A percentile compares a stretch with the other conserved stretches of the same genome.
These are phyloP conservation scores for Crocuta crocuta DNA, from an alignment of 2,113 vertebrate species.

Conservation along the genomic window DNA sequence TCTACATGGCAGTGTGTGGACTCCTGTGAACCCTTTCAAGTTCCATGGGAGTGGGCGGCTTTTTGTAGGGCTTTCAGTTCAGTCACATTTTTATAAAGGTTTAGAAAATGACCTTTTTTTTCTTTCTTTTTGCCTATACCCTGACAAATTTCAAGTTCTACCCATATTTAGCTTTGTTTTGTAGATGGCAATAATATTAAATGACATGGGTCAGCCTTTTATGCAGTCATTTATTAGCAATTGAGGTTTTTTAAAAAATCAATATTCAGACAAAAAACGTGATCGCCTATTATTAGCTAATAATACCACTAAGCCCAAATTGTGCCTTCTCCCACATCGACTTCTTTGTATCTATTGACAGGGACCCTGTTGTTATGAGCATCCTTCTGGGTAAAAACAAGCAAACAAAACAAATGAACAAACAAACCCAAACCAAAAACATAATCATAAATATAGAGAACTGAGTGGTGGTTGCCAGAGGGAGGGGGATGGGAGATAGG, in stretches of 20 bases:
- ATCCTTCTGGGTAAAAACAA: background rate
- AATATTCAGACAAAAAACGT: conserved; percentile 17
- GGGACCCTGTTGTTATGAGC: background rate
- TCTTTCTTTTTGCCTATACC: background rate
- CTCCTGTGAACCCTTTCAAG: background rate
- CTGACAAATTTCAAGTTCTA: background rate
- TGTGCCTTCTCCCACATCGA: background rate
- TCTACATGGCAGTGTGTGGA: background rate
- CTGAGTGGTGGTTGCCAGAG: background rate
- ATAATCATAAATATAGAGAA: background rate
- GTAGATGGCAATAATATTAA: background rate
- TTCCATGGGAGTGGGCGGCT: background rate
- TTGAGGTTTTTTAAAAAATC: background rate
- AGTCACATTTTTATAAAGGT: background rate
- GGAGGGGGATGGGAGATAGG: background rate
- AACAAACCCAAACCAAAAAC: background rate
- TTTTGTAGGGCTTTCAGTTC: background rate
- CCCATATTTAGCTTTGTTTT: background rate
- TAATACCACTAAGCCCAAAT: background rate
- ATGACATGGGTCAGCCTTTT: background rate
- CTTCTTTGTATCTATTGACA: background rate
- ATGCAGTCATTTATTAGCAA: background rate
- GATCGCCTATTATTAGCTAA: background rate
- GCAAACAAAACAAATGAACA: background rate
- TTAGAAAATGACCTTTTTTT: background rate